These are phyloP conservation scores for Ophion ellenae DNA, from an alignment of 2,888 invertebrate genomes.

Conservation along the genomic window DNA sequence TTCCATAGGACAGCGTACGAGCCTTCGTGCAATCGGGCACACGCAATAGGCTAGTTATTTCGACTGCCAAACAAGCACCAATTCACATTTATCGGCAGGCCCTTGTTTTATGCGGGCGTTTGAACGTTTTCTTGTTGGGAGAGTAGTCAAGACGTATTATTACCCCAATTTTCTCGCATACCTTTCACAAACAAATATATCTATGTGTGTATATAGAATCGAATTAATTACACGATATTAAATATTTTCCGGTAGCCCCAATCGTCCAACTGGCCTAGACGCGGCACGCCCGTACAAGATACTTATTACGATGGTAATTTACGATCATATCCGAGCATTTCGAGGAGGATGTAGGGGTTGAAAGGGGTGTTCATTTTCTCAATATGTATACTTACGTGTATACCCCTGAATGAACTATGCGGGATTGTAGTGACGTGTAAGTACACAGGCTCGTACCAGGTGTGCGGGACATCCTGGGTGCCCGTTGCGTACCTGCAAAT, in stretches of 20 bases:
- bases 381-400: constrained; percentile 14
- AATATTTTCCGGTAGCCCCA: neutral
- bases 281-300: constrained; percentile 9
- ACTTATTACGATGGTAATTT: constrained; percentile 20
- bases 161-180: constrained; percentile 23
- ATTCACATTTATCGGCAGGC: constrained; percentile 9
- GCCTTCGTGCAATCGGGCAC: constrained; percentile 43
- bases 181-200: constrained; percentile 28
- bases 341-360: constrained; percentile 1
- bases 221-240: constrained; percentile 16
- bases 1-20: constrained; percentile 4
- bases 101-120: constrained; percentile 5
- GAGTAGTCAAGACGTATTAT: constrained; percentile 29
- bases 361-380: constrained; percentile 25
- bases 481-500: neutral
- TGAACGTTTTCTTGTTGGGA: constrained; percentile 1
- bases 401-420: neutral
- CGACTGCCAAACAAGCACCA: constrained; percentile 64
- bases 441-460: constrained; percentile 39
- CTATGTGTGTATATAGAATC: neutral
- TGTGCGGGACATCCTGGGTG: constrained; percentile 39
- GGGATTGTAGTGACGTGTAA: neutral
- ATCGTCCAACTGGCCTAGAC: constrained; percentile 10
- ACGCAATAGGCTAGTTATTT: constrained; percentile 74
- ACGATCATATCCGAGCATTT: neutral